Evolutionary conservation across 2,888 invertebrate genomes (phyloP), one percentile per base, ranked within the genome.

Genomic region (Coelogynopora nodosa): DNA sequence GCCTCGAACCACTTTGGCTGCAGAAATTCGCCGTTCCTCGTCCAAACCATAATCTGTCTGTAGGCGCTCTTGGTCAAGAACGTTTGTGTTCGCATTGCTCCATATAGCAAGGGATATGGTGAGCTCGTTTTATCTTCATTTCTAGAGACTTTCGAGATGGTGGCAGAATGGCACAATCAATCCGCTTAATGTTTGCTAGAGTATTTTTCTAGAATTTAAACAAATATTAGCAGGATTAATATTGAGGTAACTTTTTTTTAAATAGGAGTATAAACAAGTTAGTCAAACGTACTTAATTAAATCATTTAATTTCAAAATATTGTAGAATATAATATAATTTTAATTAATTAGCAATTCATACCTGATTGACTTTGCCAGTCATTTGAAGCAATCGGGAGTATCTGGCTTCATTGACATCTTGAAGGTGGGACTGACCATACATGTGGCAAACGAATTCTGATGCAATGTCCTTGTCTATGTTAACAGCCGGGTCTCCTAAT

Each of bases 141-240:
- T 74, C 23, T 30, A 85, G 30, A 74, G 85, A 82, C 30, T 28
- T 31, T 13, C 82, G 1, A 30, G 74, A 81, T 30, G 87, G 86
- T 86, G 87, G 87, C n/a, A 87, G 67, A 0, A 86, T 0, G 5
- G 86, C 29, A 80, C 85, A 87, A 67, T 87, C 84, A 27, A 87
- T 29, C 86, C 74, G 49, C 31, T 87, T 74, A 27, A 87, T 2
- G 30, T 87, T 87, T n/a, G 85, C 84, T 30, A 87, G 31, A 28
- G 87, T 67, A 29, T 86, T 87, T 5, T 86, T 74, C 85, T 87
- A 49, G 49, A 49, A 49, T 49, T 49, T 49, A 49, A 49, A 49
- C 49, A 49, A 29, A 49, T 49, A 49, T 49, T 49, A 49, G 49
- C 49, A 49, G 49, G 49, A 49, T 49, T 49, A 49, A 49, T 49